phyloP scores from a whole-genome alignment of 1,140 invertebrate species.

The Stegodyphus mimosarum region DNA sequence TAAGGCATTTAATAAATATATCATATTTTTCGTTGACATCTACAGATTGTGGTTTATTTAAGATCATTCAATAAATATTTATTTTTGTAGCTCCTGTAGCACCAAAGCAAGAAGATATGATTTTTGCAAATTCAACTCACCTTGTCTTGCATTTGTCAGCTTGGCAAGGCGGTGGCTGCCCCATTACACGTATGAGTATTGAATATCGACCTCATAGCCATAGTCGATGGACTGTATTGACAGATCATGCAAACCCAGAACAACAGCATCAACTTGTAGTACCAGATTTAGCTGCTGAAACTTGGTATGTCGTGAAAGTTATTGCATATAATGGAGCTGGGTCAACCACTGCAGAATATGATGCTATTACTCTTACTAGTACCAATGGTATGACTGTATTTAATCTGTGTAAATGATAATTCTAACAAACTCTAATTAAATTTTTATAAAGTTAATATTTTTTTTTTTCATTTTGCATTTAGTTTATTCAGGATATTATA shows the following conservation, averaged over 20 bases:
- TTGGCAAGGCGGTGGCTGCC: conserved; percentile 81
- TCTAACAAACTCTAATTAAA: too few species aligned
- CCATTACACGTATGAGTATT: conserved; percentile 80
- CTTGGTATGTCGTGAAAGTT: conserved; percentile 69
- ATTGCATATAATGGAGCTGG: conserved; percentile 69
- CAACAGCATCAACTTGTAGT: conserved; percentile 66
- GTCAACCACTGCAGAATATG: conserved; percentile 66
- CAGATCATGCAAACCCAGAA: conserved; percentile 27
- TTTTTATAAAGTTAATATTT: too few species aligned
- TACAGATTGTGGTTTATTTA: not conserved
- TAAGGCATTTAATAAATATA: too few species aligned
- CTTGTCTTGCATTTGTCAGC: conserved; percentile 77
- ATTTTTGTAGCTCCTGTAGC: conserved; percentile 73
- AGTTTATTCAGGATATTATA: too few species aligned
- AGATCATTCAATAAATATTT: not conserved
- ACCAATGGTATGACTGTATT: conserved; percentile 27
- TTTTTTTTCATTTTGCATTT: too few species aligned
- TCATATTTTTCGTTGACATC: too few species aligned
- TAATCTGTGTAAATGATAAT: not conserved
- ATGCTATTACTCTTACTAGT: conserved; percentile 53
- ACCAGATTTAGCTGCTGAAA: conserved; percentile 68
- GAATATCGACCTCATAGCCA: conserved; percentile 75
- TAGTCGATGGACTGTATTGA: conserved; percentile 58
- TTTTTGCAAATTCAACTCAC: conserved; percentile 78
- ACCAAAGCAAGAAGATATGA: conserved; percentile 74